Percentiles rank a stretch among this genome's conserved stretches.
Evolutionary conservation across 2,113 vertebrate species (phyloP).

Genomic region (Bostrychus sinensis): DNA sequence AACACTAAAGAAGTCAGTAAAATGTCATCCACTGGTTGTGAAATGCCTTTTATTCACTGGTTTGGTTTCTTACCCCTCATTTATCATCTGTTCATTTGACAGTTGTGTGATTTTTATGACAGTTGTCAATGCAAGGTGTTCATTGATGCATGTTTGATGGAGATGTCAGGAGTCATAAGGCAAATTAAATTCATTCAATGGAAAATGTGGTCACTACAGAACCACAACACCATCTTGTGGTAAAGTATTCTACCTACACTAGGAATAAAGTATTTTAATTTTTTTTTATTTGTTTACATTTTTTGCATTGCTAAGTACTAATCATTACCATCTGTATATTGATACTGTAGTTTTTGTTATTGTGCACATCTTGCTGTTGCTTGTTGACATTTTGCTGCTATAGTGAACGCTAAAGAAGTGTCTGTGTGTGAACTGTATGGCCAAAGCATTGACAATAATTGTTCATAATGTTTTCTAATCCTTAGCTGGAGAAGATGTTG

Average conservation of each 20-base stretch:
- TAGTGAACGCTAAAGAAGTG: too few relatives aligned
- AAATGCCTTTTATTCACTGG: background rate
- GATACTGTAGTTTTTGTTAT: too few relatives aligned
- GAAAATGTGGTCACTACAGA: constrained; percentile 12
- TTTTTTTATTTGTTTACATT: background rate
- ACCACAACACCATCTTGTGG: constrained; percentile 64
- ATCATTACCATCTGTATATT: too few relatives aligned
- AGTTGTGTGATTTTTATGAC: constrained; percentile 23
- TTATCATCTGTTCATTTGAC: background rate
- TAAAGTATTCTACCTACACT: background rate
- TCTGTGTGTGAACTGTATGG: too few relatives aligned
- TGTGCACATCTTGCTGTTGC: too few relatives aligned
- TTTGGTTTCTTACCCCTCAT: background rate
- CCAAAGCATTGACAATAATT: background rate
- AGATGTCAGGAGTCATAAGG: constrained; percentile 4
- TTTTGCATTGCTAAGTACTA: too few relatives aligned
- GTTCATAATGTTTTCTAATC: background rate
- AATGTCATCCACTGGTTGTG: background rate
- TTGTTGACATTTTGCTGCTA: too few relatives aligned
- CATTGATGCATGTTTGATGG: constrained; percentile 13
- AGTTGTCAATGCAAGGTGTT: constrained; percentile 17
- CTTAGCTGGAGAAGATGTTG: constrained; percentile 96
- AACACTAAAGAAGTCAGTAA: background rate
- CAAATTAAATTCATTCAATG: constrained; percentile 4
- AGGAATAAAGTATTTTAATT: too few relatives aligned